Base-by-base conservation (phyloP, 2,888 invertebrate species). In the Rugalucina vietnamica region DNA sequence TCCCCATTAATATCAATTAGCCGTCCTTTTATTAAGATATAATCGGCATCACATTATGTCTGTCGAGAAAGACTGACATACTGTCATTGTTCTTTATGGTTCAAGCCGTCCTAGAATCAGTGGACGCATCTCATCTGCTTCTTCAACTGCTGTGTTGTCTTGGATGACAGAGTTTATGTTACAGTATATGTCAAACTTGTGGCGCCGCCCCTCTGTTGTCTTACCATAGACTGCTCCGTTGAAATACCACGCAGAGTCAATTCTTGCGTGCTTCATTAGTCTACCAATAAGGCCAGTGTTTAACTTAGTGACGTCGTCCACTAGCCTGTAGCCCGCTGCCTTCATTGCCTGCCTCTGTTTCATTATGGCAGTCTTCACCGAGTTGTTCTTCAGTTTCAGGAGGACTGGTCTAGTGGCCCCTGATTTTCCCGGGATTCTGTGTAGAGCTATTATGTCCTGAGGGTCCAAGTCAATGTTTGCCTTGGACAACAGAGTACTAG, bases 281-380 rank as follows among this genome's bases (percentile, higher is more conserved):
- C 54, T 8, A 5, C 54, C 54, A 54, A 54, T 54, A 5, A 54
- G n/a, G n/a, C 54, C 12, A 54, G 54, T 21, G n/a, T 54, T 54
- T 12, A 54, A 21, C n/a, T 54, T 54, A 24, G 54, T 54, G 5
- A 54, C 54, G n/a, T 54, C 54, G n/a, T 54, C 43, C 18, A 12
- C 43, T 8, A 43, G 43, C 18, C 43, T 43, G 43, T 12, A 43
- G 10, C 43, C 43, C 12, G 54, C n/a, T 5, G 8, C 54, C n/a
- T 54, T 54, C 54, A 54, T 54, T 54, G 54, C n/a, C n/a, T n/a
- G 12, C n/a, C 54, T 54, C 54, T 54, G 54, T 54, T 54, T 54
- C 54, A 54, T 54, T 12, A 54, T n/a, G n/a, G 54, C 8, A 21
- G 54, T 54, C 54, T 54, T 54, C 5, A 54, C n/a, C 5, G 54